These are phyloP conservation scores for Philopedon plagiatum DNA, from an alignment of 2,888 invertebrate genomes.

Conservation along the genomic window DNA sequence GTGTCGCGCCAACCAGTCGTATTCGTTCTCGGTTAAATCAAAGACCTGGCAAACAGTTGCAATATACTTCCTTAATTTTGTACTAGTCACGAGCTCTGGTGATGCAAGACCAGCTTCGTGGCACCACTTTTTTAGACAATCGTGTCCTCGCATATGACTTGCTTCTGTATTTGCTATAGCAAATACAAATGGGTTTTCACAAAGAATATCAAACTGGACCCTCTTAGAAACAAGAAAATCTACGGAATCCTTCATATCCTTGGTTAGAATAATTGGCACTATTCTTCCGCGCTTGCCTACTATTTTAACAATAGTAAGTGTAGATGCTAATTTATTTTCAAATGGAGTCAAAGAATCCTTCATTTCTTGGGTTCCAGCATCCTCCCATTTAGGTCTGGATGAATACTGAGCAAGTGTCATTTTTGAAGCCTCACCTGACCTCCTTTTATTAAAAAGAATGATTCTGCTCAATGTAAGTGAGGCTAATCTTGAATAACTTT, in stretches of 20 bases:
- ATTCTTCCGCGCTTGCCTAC: conserved; percentile 46
- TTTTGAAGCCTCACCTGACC: conserved; percentile 51
- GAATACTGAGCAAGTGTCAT: conserved; percentile 49
- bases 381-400: conserved; percentile 41
- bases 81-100: conserved; percentile 51
- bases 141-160: conserved; percentile 45
- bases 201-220: not conserved
- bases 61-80: conserved; percentile 56
- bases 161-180: conserved; percentile 28
- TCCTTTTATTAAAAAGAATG: conserved; percentile 52
- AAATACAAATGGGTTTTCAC: conserved; percentile 49
- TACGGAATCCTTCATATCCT: conserved; percentile 37
- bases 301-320: conserved; percentile 42
- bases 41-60: conserved; percentile 58
- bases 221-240: conserved; percentile 37
- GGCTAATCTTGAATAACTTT: conserved; percentile 15
- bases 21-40: conserved; percentile 55
- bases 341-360: conserved; percentile 41
- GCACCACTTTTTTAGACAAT: conserved; percentile 42
- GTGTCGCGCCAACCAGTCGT: conserved; percentile 56
- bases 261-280: conserved; percentile 48
- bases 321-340: conserved; percentile 48
- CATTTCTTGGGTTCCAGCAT: conserved; percentile 44
- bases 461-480: conserved; percentile 37
- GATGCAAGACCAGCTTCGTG: conserved; percentile 33